phyloP scores from a whole-genome alignment of 1,140 invertebrate genomes.

The Scaptodrosophila lebanonensis region DNA sequence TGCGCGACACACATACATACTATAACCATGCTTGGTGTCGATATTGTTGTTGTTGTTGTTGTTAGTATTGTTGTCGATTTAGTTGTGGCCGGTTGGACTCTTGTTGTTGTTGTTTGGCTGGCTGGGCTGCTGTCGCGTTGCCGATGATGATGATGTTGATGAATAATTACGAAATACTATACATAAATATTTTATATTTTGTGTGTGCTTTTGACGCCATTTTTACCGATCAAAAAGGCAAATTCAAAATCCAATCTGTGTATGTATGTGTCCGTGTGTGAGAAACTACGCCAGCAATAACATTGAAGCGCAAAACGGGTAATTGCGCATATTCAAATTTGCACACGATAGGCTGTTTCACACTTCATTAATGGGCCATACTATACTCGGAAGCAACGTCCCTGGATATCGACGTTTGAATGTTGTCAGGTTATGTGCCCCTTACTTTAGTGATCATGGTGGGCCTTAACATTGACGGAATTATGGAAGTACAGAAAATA shows the following conservation, averaged over 20 bases:
- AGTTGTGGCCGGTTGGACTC: slow-evolving; percentile 21
- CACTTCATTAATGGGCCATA: too few relatives aligned
- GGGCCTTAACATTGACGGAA: too few relatives aligned
- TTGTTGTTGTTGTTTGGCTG: slow-evolving; percentile 24
- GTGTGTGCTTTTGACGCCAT: slow-evolving; percentile 47
- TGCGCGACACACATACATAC: slow-evolving; percentile 11
- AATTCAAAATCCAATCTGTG: slow-evolving; percentile 44
- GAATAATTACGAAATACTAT: slow-evolving; percentile 67
- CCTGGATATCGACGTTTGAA: too few relatives aligned
- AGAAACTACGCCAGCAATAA: slow-evolving; percentile 58
- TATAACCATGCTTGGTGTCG: slow-evolving; percentile 27
- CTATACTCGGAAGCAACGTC: too few relatives aligned
- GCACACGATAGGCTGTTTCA: too few relatives aligned
- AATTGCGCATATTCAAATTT: slow-evolving; percentile 58
- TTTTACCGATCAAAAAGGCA: slow-evolving; percentile 49
- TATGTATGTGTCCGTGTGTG: slow-evolving; percentile 31
- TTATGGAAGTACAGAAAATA: too few relatives aligned
- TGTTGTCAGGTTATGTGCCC: too few relatives aligned
- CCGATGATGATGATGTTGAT: slow-evolving; percentile 35
- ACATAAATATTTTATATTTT: slow-evolving; percentile 39
- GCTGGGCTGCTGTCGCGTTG: too few relatives aligned
- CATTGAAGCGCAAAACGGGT: slow-evolving; percentile 68
- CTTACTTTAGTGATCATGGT: too few relatives aligned
- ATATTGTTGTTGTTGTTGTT: background rate
- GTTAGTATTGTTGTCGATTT: slow-evolving; percentile 8